These are phyloP conservation scores for Epizoanthus rinbou DNA, from an alignment of 92 coral and sea anemone species.

Conservation along the genomic window DNA sequence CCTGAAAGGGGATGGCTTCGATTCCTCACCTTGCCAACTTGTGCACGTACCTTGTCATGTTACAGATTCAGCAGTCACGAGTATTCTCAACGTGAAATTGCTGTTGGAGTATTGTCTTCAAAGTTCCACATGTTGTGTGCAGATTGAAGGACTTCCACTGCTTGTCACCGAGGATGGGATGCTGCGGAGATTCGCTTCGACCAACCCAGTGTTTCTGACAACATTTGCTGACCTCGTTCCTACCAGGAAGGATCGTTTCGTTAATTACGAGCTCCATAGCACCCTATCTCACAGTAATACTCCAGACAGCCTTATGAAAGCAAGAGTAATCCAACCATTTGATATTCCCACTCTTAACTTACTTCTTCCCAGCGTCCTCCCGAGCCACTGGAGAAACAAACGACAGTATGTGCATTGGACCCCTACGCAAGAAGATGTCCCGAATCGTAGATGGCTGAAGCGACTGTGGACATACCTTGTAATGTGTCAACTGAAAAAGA, in stretches of 20 bases:
- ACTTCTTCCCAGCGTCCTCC: conserved; percentile 31
- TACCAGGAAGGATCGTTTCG: conserved; percentile 16
- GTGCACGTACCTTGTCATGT: conserved; percentile 7
- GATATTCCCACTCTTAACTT: not conserved
- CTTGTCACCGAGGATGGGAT: conserved; percentile 41
- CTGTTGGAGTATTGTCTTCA: conserved; percentile 41
- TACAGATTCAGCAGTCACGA: not conserved
- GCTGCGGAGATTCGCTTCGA: conserved; percentile 20
- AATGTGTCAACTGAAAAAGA: not conserved
- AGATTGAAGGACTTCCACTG: conserved; percentile 47
- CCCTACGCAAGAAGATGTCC: conserved; percentile 6
- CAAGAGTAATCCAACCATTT: not conserved
- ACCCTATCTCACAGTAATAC: not conserved
- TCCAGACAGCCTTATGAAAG: not conserved
- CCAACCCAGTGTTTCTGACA: conserved; percentile 40
- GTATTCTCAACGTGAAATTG: not conserved
- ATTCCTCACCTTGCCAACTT: not conserved
- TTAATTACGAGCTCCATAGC: conserved; percentile 28
- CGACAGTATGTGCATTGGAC: conserved; percentile 3
- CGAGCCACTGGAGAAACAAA: conserved; percentile 14
- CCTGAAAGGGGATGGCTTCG: not conserved
- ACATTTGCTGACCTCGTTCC: conserved; percentile 49
- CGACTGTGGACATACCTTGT: conserved; percentile 41
- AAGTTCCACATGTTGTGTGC: conserved; percentile 12
- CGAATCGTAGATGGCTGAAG: not conserved